Percentiles rank a stretch among this genome's conserved stretches.
phyloP scores from a whole-genome alignment of 2,797 vertebrate genomes.

The Crypturellus tataupa region DNA sequence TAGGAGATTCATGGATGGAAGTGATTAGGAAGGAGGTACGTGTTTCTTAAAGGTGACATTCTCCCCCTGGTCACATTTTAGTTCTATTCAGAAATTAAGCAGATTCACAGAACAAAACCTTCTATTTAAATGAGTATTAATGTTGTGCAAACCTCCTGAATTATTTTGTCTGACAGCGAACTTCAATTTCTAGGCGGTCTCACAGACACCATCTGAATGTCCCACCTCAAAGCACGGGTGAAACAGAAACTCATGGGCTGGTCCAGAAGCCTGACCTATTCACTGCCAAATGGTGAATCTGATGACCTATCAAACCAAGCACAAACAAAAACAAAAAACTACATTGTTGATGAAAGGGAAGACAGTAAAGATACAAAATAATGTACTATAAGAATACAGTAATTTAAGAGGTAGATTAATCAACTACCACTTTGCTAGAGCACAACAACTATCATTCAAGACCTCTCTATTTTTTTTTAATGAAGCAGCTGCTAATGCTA shows the following conservation, averaged over 20 bases:
- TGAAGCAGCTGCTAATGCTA: not conserved
- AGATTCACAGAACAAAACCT: not conserved
- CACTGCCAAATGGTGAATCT: not conserved
- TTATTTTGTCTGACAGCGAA: not conserved
- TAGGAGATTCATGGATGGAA: not conserved
- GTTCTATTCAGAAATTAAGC: not conserved
- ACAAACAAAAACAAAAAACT: not conserved
- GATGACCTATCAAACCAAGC: not conserved
- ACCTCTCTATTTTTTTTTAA: not conserved
- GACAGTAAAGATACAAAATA: not conserved
- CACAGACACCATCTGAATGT: conserved; percentile 2
- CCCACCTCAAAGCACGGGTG: not conserved
- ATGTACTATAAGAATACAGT: not conserved
- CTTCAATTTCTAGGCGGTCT: not conserved
- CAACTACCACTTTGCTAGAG: not conserved
- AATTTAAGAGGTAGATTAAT: not conserved
- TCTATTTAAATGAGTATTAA: not conserved
- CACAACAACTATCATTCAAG: not conserved
- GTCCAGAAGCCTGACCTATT: not conserved
- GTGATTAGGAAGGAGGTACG: not conserved
- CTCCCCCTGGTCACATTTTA: not conserved
- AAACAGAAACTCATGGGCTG: not conserved
- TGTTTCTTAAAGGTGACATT: not conserved
- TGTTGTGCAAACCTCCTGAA: not conserved
- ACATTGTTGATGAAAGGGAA: not conserved